Evolutionary conservation across 2,888 invertebrate genomes (phyloP), one percentile per base, ranked within the genome.

Genomic region (Netelia inedita): DNA sequence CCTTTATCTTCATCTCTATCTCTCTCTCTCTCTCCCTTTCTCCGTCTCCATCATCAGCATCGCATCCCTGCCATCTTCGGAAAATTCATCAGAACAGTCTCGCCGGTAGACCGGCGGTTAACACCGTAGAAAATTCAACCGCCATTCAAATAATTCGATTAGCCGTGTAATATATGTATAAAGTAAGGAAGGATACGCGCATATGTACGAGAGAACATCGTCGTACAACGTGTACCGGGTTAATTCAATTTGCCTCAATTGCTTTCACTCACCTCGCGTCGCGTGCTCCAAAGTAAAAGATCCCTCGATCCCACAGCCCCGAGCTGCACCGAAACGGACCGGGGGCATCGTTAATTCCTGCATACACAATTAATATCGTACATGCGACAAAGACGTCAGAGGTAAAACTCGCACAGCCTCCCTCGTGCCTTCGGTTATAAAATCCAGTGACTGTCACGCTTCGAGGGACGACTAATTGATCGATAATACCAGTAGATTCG

Each of bases 71-170:
- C 66, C 79, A 68, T 78, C 75, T 72, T 79, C 28, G 53, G 73
- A 71, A 53, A 73, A 78, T 35, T 35, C 35, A 21, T 76, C 72
- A 68, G 57, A 79, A 57, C 61, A 55, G 63, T 72, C 35, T 80
- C 74, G 41, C 35, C 63, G 53, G 53, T 65, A 21, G 57, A 72
- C 81, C 14, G 73, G 41, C n/a, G 35, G 35, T 35, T 74, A 65
- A 41, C 73, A 43, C 63, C 82, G 86, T 79, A 82, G 84, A 69
- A 88, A 88, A 88, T 89, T 89, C 21, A 88, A 87, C 57, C 85
- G 86, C 88, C 69, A 89, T 90, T 89, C 87, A 76, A 89, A 89
- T 90, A 88, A 90, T 90, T 89, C 88, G 88, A 90, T 90, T 89
- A 90, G 86, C 84, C 86, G 87, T 88, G 88, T 87, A 88, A 88